These are phyloP conservation scores for Dryoscopus gambensis DNA, from an alignment of 2,113 vertebrate genomes.

Conservation along the genomic window DNA sequence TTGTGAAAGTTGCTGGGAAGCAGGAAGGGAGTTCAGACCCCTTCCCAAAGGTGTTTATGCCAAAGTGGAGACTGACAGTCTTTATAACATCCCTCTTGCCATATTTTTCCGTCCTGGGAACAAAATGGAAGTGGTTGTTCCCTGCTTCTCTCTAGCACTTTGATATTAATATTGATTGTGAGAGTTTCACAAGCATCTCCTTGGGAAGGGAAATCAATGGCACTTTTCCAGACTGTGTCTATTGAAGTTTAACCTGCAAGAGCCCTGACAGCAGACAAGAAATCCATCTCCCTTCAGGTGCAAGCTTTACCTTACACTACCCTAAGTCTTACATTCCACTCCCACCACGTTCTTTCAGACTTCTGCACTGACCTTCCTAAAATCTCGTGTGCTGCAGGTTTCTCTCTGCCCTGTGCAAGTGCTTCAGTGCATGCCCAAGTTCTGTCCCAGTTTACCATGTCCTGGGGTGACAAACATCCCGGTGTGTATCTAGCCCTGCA, in stretches of 20 bases:
- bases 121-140: not conserved
- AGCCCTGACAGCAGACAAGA: not conserved
- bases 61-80: not conserved
- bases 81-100: not conserved
- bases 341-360: not conserved
- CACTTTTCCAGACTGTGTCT: not conserved
- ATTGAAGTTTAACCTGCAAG: not conserved
- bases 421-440: not conserved
- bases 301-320: not conserved
- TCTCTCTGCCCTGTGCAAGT: not conserved
- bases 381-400: not conserved
- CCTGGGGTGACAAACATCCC: not conserved
- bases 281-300: not conserved
- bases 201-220: not conserved
- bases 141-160: not conserved
- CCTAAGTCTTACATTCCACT: fast-evolving
- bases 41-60: not conserved
- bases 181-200: not conserved
- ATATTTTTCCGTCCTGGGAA: not conserved
- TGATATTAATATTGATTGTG: not conserved
- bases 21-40: not conserved
- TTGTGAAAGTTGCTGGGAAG: not conserved
- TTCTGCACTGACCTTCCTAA: not conserved
- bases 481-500: not conserved
- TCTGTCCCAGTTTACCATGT: not conserved